Evolutionary conservation across 2,888 invertebrate species (phyloP), one percentile per base, ranked within the genome.

Genomic region (Falcaria lacertinaria): DNA sequence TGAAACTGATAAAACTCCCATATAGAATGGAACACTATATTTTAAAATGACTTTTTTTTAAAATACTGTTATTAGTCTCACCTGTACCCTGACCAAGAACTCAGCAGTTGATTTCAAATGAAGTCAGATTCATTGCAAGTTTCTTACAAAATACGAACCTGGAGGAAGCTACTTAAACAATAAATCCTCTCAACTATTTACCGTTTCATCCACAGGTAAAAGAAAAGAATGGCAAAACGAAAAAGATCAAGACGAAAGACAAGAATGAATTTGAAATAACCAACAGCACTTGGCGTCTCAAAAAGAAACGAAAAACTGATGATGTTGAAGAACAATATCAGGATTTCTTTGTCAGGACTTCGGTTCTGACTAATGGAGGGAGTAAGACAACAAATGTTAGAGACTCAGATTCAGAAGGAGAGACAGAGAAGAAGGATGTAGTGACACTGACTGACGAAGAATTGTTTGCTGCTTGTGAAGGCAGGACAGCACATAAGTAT

Each of bases 401-500:
- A 8, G 75, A 69, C 3, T 57, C 67, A 0, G 79, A 77, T 2
- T 72, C 74, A 0, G 78, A 79, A 1, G 70, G 62, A 15, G 79
- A 80, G 1, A 59, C 41, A 1, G 57, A 50, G 0, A 71, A 58
- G 25, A 71, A 57, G 44, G 72, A 78, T 63, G 67, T 74, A 0
- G 58, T 72, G 13, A 77, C 74, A 46, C 69, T 96, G 57, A 93
- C 93, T 0, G 96, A 96, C 80, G 96, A 96, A 44, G 93, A 96
- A 60, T 73, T 97, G 22, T 95, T 95, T 74, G 91, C 91, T 28
- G 94, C 93, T 0, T 97, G 96, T 76, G 94, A 92, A 38, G 95
- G 95, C 2, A 88, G 96, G 58, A 97, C 96, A 1, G 95, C 94
- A 1, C 96, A 97, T 78, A 96, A 96, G 94, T 94, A 87, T 77